Base-by-base conservation (phyloP, 2,888 invertebrate species). In the Pantelozetes paolii region DNA sequence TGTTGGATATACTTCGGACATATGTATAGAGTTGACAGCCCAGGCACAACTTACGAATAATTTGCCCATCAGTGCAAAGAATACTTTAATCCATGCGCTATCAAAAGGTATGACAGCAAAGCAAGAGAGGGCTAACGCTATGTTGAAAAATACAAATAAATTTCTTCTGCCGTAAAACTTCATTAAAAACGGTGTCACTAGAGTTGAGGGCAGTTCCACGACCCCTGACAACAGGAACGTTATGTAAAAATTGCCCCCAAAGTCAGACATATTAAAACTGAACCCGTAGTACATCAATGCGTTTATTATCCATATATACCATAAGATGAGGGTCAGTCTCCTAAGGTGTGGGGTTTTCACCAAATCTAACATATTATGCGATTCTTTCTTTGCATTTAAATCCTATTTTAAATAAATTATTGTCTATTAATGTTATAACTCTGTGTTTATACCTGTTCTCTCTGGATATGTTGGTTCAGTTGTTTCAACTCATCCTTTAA, bases 251-350 rank as follows among this genome's bases (percentile, higher is more conserved):
- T 92, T 90, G 23, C 90, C 92, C 77, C 88, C 86, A n/a, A 92
- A 83, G 79, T 88, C 89, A 5, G 91, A 91, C 0, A 90, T 88
- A 79, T 89, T 91, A 71, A 93, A 82, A 0, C 92, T 91, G 1
- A 93, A 83, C 0, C 92, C 92, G 79, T 92, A 92, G 82, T 92
- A 93, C 0, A 89, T 90, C 76, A 92, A 85, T 1, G 91, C 90
- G 81, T 92, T 92, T n/a, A 92, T 90, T 80, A 92, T 91, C 82
- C 82, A 82, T 74, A 20, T 77, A 75, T 69, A 71, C 74, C 62
- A 71, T 0, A 75, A 23, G 5, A 75, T 75, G 5, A 75, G 30
- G 15, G 75, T 74, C n/a, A 40, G 62, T 32, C 45, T 71, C 2
- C 75, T 13, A 1, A 75, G 20, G 26, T 71, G 36, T 18, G 71